Evolutionary conservation across 1,140 invertebrate species (phyloP).

Genomic region (Lucilia sericata): DNA sequence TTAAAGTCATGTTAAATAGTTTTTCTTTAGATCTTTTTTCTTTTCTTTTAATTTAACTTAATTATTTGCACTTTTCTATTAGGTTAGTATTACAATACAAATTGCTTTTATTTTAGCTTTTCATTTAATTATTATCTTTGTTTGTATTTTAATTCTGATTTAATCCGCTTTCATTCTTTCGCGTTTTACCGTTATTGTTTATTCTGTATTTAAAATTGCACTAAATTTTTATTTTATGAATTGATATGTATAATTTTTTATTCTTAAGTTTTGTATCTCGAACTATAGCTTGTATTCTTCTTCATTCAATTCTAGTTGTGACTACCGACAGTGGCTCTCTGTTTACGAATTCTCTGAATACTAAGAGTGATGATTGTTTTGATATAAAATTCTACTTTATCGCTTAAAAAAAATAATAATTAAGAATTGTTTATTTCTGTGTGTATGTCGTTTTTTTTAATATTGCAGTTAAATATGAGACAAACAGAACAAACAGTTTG

Average conservation of each 20-base stretch:
- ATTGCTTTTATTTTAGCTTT: background rate
- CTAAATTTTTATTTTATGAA: background rate
- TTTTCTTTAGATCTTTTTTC: background rate
- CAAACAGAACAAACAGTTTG: background rate
- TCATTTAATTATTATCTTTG: background rate
- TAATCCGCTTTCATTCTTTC: background rate
- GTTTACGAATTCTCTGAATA: background rate
- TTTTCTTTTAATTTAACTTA: background rate
- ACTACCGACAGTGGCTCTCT: background rate
- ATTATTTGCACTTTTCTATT: background rate
- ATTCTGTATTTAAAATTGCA: constrained; percentile 13
- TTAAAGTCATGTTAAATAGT: background rate
- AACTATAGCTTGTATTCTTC: background rate
- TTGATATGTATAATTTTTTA: background rate
- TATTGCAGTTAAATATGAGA: constrained; percentile 3
- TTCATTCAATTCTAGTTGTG: background rate
- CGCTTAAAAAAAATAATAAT: background rate
- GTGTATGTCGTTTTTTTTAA: background rate
- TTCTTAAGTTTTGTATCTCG: background rate
- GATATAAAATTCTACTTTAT: constrained; percentile 29
- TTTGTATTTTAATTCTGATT: background rate
- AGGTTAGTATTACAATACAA: background rate
- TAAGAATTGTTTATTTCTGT: constrained; percentile 8
- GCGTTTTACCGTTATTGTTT: background rate
- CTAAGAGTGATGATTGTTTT: background rate